Conservation (phyloP, 2,113 vertebrate genomes). For the Thryonomys swinderianus region DNA sequence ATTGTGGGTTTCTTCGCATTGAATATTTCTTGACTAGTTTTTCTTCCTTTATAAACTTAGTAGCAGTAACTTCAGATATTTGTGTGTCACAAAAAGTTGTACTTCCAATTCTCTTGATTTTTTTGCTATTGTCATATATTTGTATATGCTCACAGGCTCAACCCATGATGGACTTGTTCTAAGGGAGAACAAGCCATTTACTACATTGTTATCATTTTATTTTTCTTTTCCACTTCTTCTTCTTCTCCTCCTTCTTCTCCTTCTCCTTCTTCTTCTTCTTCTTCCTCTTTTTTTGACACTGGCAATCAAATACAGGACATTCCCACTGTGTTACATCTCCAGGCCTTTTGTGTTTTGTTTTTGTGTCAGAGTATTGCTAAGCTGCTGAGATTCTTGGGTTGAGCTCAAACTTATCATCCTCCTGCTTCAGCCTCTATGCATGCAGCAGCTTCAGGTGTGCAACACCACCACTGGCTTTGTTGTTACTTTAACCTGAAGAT, state of each 20-base stretch:
- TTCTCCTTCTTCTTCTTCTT: too few species aligned
- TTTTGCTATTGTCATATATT: background rate
- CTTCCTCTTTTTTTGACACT: background rate
- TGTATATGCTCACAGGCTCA: background rate
- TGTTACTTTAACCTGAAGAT: background rate
- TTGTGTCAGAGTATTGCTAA: background rate
- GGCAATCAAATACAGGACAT: too few species aligned
- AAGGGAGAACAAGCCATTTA: background rate
- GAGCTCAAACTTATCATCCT: background rate
- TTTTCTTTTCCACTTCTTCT: background rate
- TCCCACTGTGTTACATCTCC: background rate
- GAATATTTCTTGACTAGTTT: background rate
- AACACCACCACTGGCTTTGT: background rate
- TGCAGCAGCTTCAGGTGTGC: background rate
- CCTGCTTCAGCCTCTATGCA: background rate
- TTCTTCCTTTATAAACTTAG: background rate
- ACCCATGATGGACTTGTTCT: too few species aligned
- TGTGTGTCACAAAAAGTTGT: background rate
- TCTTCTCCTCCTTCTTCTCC: background rate
- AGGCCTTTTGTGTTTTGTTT: background rate
- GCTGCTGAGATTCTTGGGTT: background rate
- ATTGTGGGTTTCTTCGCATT: background rate
- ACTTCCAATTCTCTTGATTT: background rate
- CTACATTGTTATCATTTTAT: background rate
- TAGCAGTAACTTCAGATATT: background rate